A percentile compares a stretch with the other conserved stretches of the same genome.
These are phyloP conservation scores for Apis mellifera DNA, from an alignment of 1,140 invertebrate species.

Conservation along the genomic window DNA sequence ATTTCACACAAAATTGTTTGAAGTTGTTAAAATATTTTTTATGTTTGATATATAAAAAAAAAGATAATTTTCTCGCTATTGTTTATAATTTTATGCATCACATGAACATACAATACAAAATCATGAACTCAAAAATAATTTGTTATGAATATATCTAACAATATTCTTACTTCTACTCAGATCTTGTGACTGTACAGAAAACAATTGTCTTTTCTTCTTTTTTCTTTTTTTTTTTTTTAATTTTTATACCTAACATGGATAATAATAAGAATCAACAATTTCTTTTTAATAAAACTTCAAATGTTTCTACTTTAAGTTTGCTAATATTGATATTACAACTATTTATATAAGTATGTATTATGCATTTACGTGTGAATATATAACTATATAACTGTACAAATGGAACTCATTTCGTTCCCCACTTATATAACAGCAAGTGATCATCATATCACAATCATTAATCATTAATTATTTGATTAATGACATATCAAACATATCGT, in stretches of 20 bases:
- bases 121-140: conserved; percentile 47
- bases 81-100: conserved; percentile 38
- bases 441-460: conserved; percentile 46
- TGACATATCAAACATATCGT: conserved; percentile 56
- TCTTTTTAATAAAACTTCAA: conserved; percentile 68
- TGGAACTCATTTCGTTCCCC: conserved; percentile 65
- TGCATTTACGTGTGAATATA: conserved; percentile 64
- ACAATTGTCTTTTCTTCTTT: conserved; percentile 49
- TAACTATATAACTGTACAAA: conserved; percentile 76
- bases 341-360: conserved; percentile 67
- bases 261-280: conserved; percentile 74
- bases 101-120: conserved; percentile 61
- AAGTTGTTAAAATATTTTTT: conserved; percentile 24
- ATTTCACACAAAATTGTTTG: conserved; percentile 43
- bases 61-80: conserved; percentile 6
- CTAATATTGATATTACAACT: conserved; percentile 69
- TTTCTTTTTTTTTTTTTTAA: conserved; percentile 51
- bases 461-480: conserved; percentile 56
- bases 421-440: conserved; percentile 60
- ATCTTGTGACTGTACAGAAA: conserved; percentile 72
- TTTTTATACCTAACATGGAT: conserved; percentile 64
- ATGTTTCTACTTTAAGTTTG: conserved; percentile 69
- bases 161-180: conserved; percentile 65
- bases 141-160: conserved; percentile 58
- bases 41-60: conserved; percentile 26